Evolutionary conservation across 2,797 vertebrate genomes (phyloP), one percentile per base, ranked within the genome.

Genomic region (Peromyscus melanophrys): DNA sequence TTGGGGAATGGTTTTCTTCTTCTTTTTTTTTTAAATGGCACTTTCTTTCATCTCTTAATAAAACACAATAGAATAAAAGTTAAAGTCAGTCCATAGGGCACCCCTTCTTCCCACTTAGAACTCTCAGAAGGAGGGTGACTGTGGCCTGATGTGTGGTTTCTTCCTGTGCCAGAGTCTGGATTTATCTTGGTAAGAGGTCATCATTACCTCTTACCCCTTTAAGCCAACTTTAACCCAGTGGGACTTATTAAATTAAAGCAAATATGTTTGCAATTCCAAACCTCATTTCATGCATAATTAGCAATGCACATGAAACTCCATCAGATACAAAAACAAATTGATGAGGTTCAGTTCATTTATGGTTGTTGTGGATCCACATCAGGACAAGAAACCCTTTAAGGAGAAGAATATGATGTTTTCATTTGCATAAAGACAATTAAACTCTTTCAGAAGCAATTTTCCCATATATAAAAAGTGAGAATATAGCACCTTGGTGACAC

Each of bases 341-440:
- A 98, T 97, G 98, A 98, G 94, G 97, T 96, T 98, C 92, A 97
- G 61, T 96, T 95, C 98, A 96, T 98, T 98, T 98, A 98, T 96
- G 96, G 97, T 98, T 98, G 97, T 98, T 98, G 98, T 98, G 98
- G 96, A 97, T 98, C 98, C 98, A 97, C 92, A 97, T 98, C 96
- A 98, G 98, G 97, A 98, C 97, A 97, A 98, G 92, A 96, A 98
- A 98, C 96, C 88, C 97, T 99, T 98, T 98, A 98, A 98, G 97
- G 97, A 98, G 96, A 97, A 95, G 94, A 98, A 92, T 97, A 97
- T 98, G 96, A 90, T 98, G 97, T 98, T 98, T 98, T 97, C 96
- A 99, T 99, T 98, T 99, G 98, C 98, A 99, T 98, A 98, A 98
- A 99, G 96, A 98, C 98, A 98, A 98, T 99, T 98, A 99, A 98